Evolutionary conservation across 2,888 invertebrate genomes (phyloP), one percentile per base, ranked within the genome.

Genomic region (Muschampia plurimacula): DNA sequence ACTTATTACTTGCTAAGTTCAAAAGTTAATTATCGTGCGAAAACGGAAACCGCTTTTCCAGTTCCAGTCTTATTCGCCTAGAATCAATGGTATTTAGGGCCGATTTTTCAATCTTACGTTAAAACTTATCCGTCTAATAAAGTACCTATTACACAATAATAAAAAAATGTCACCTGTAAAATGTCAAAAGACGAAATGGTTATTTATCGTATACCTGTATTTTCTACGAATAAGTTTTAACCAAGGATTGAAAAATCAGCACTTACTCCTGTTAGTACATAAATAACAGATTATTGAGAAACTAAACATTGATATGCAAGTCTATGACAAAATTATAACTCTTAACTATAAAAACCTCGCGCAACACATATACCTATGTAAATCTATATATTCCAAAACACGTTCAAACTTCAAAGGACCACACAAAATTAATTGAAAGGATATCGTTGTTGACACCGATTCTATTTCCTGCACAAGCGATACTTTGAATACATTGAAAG

Each of bases 391-490:
- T 76, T 75, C 74, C 70, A 72, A 74, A 74, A 84, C 82, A 84
- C 80, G 81, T 84, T 83, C 79, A 78, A 81, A 84, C 86, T 84
- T 83, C 78, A 78, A 81, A 84, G 86, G 90, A 90, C 90, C 90
- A 89, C 90, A 90, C 89, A 84, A 72, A 72, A 62, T 63, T 60
- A 63, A 67, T 72, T 63, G 55, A 44, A 55, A 9, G 63, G 62
- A 52, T 72, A 62, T 67, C 55, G 44, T 62, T 41, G 67, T 32
- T 49, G 62, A 72, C 72, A 72, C 41, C 67, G 67, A 72, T 72
- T 72, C 63, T 67, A 72, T 72, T 64, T 67, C 67, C 62, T 39
- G 63, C 67, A 55, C 67, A 60, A 32, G 15, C 49, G 72, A 67
- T 67, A 72, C 60, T 62, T 62, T 46, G 41, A 62, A 72, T 52